Evolutionary conservation across 2,113 vertebrate species (phyloP), one percentile per base, ranked within the genome.

Genomic region (Hystrix brachyura): DNA sequence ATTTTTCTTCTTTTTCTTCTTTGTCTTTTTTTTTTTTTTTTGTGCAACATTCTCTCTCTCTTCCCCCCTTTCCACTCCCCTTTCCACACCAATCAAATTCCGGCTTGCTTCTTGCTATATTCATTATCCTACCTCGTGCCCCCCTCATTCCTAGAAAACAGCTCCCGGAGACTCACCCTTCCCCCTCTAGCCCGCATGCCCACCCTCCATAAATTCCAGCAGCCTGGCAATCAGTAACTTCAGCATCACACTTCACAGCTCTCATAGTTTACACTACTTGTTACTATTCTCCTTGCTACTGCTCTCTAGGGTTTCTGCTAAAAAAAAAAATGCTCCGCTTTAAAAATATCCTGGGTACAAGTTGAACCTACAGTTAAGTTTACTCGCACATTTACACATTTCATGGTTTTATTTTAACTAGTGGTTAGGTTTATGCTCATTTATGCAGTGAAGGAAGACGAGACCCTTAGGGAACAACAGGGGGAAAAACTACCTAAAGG

Each of bases 121-220:
- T 95, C 96, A 92, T 90, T 91, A 88, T 87, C 89, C 89, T 90
- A 95, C 95, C 79, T 97, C 97, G 25, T 90, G 64, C 69, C 90
- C 93, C 94, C 53, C 91, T 92, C 92, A 94, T 97, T 97, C 97
- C 96, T 98, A 80, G 97, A 97, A 97, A 97, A 97, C 96, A 88
- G 94, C 87, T 91, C 71, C 0, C 78, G 2, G 85, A 88, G 86
- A 38, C 86, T 64, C 81, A 10, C 94, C 97, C 94, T 79, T 9
- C 94, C 94, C 85, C 83, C 81, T 71, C 83, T 43, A 18, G 18
- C 60, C 34, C 21, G 0, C 69, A 89, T 51, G 92, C 92, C 96
- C 94, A 96, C 93, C 97, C 94, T 85, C 95, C 95, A 65, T 88
- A 94, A 85, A 97, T 91, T 94, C 94, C 97, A 94, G 90, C 87